Evolutionary conservation across 2,888 invertebrate species (phyloP), one percentile per base, ranked within the genome.

Genomic region (Himalopsyche kuldschensis): DNA sequence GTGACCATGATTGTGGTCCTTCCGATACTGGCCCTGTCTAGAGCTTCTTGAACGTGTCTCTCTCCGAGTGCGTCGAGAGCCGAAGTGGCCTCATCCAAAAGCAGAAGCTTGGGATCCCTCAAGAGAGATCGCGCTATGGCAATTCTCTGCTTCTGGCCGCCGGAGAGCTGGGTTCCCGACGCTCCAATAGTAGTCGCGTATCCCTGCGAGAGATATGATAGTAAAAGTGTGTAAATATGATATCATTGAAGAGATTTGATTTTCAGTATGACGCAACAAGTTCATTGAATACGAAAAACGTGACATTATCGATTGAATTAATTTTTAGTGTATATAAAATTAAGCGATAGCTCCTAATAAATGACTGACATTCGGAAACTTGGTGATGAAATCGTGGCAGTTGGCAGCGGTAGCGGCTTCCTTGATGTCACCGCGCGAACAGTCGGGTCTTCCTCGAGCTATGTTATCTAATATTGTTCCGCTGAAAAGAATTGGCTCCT

Each of bases 401-500:
- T 96, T 94, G 55, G 96, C 96, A 80, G 93, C 93, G 87, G 92
- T 93, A 1, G 96, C 95, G 0, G 96, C 96, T 32, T 91, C 91
- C 87, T 94, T 92, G 87, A 96, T 91, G 85, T 95, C 94, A 80
- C 92, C 92, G 84, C 94, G 92, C 2, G 92, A 92, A 63, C 93
- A 93, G 86, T 90, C 90, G 3, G 92, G 92, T 87, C 93, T 90
- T 1, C 97, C 97, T 87, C 96, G 94, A 15, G 95, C 90, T 87
- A 94, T 94, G 88, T 94, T 94, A 85, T 94, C 93, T 1, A 93
- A 92, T 87, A 98, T 95, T 15, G 95, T 95, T 78, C 96, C 95
- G 87, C 95, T 94, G 91, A 97, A 97, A 41, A 97, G 91, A 15
- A 96, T 95, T 0, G 97, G 97, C 88, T 97, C 97, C 89, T 97